Percentiles rank a stretch among this genome's conserved stretches.
phyloP scores from a whole-genome alignment of 2,888 invertebrate genomes.

The Tenthredo mesomela region DNA sequence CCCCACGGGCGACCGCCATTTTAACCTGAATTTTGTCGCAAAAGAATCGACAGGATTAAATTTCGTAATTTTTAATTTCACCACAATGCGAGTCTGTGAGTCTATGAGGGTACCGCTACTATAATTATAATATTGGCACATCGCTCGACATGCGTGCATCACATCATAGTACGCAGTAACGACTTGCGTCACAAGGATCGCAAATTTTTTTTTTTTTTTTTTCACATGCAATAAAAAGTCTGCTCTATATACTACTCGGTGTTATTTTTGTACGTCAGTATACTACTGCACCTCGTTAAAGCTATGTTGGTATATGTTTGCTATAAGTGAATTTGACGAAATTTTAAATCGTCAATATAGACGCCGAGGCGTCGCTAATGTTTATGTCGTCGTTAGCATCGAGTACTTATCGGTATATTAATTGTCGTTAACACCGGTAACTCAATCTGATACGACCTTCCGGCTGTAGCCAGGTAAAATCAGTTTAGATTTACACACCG shows the following conservation, averaged over 20 bases:
- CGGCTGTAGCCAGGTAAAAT: conserved; percentile 29
- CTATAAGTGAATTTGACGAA: background rate
- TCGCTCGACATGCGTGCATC: conserved; percentile 9
- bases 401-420: conserved; percentile 40
- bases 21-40: conserved; percentile 51
- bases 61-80: conserved; percentile 47
- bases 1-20: conserved; percentile 53
- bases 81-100: background rate
- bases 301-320: background rate
- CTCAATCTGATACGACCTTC: conserved; percentile 42
- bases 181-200: background rate
- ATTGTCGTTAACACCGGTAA: conserved; percentile 43
- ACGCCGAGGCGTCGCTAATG: conserved; percentile 25
- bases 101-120: conserved; percentile 26
- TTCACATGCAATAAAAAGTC: background rate
- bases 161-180: background rate
- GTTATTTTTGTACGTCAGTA: background rate
- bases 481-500: conserved; percentile 48
- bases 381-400: conserved; percentile 21
- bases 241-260: background rate
- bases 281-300: background rate
- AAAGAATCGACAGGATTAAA: conserved; percentile 46
- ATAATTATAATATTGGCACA: background rate
- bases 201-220: background rate
- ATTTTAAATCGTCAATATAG: background rate